Evolutionary conservation across 30 jellyfish, hydroid and myxozoan genomes (phyloP), one percentile per base, ranked within the genome.

Genomic region (Chrysaora quinquecirrha): DNA sequence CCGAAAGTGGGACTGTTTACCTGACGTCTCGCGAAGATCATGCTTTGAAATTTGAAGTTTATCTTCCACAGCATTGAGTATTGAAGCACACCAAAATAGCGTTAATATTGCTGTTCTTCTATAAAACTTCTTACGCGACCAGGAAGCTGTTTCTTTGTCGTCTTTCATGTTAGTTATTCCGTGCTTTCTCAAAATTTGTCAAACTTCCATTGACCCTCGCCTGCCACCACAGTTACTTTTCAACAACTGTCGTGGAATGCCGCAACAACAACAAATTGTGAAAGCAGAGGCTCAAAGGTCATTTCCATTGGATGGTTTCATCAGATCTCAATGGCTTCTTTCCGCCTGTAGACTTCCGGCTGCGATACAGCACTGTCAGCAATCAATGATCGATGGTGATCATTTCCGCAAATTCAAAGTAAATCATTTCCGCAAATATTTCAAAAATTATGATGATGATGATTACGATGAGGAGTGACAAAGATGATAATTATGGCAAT

Each of bases 41-140:
- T 48, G 31, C 32, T 33, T 62, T 23, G 64, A 75, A 43, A 21
- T 9, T 30, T 49, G 78, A n/a, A 48, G 47, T 50, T 69, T 73
- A 29, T 83, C 89, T 48, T 76, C 87, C 24, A 85, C 78, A 14
- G 98, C 98, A 80, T 84, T 85, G 76, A 91, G 65, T 52, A 91
- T 30, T 3, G 96, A 78, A 32, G 91, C 89, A 68, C 88, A 91
- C 85, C 96, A 91, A 21, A 91, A 84, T 68, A 83, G 75, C 9
- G 95, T 85, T 22, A 80, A 49, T 24, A 89, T 14, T 24, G 85
- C 87, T 48, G 98, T 85, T 28, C 98, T 76, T 24, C 96, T 49
- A 28, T 82, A 76, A 54, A 75, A 91, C 81, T 85, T 85, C 50
- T 75, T 91, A 35, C 80, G 64, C n/a, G 86, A 69, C n/a, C 30